Base-by-base conservation (phyloP, 2,113 vertebrate genomes). In the Hydrolagus affinis region DNA sequence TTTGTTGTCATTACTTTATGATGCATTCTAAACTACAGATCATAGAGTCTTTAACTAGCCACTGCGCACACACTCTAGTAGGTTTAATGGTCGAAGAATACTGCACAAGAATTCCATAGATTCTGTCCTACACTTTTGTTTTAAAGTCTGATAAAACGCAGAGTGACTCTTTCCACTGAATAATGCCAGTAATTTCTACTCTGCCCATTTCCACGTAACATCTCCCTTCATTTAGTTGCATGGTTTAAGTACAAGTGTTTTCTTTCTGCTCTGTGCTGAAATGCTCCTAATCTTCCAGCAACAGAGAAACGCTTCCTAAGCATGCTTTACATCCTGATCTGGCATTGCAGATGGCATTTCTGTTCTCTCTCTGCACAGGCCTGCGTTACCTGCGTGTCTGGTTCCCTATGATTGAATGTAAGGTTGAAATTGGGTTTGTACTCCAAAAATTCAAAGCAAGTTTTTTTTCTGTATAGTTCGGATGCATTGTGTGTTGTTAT, bases 361-460 rank as follows among this genome's bases (percentile, higher is more conserved):
- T 83, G 78, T 32, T 9, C 14, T 14, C 23, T 28, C n/a, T 80
- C 76, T 64, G 30, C 25, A 83, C 28, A 21, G 60, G 59, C 62
- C 60, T 32, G 78, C 14, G 30, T 83, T 68, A 17, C 78, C 66
- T 83, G 78, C 60, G 66, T 83, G 78, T 83, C 78, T 83, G 78
- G 32, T 60, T 83, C 62, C 62, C 66, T 68, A 83, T 66, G 78
- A 83, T 83, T 83, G 78, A 83, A 66, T 83, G 62, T 68, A 32
- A 66, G 28, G 62, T 83, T 68, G 78, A 66, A 83, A 83, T 68
- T 83, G 78, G 78, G 78, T 83, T 83, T 83, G 62, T 66, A 83
- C 25, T 66, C 62, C 25, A 68, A 60, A 62, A 83, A 9, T 83
- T 83, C 78, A 83, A 83, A 83, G 66, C 62, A 83, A 62, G 62